phyloP scores from a whole-genome alignment of 1,140 invertebrate genomes.

The Dreissena rostriformis region DNA sequence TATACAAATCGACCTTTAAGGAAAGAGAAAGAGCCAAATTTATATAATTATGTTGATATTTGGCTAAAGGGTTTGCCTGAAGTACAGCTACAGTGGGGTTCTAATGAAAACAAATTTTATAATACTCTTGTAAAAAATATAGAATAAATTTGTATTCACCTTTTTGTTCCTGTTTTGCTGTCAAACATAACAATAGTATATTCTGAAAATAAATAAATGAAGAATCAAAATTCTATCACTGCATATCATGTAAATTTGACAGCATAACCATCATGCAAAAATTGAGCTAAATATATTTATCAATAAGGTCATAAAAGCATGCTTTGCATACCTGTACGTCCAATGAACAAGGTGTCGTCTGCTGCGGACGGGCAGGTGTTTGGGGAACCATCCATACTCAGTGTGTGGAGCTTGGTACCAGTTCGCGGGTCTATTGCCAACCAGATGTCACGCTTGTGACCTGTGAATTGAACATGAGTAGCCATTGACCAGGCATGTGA shows the following conservation, averaged over 20 bases:
- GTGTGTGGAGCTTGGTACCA: constrained; percentile 90
- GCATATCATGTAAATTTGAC: too few relatives aligned
- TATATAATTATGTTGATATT: too few relatives aligned
- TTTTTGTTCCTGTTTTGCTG: constrained; percentile 89
- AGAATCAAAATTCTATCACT: too few relatives aligned
- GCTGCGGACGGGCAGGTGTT: constrained; percentile 84
- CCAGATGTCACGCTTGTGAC: constrained; percentile 97
- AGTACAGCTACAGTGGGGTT: too few relatives aligned
- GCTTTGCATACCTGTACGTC: constrained; percentile 86
- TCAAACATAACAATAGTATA: constrained; percentile 98
- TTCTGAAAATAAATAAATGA: constrained; percentile 83
- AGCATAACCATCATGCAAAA: not conserved
- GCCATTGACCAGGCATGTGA: too few relatives aligned
- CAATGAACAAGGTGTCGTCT: constrained; percentile 86
- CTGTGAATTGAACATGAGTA: constrained; percentile 78
- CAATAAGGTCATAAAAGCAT: not conserved
- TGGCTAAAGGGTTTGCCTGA: too few relatives aligned
- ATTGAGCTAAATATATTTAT: not conserved
- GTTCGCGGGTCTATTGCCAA: constrained; percentile 95
- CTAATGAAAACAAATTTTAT: too few relatives aligned
- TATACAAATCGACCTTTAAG: too few relatives aligned
- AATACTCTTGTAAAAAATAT: too few relatives aligned
- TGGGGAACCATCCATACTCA: constrained; percentile 86
- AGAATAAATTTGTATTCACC: constrained; percentile 71
- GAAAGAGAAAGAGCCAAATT: too few relatives aligned